These are phyloP conservation scores for Leptatherina wallacei DNA, from an alignment of 2,797 vertebrate species.

Conservation along the genomic window DNA sequence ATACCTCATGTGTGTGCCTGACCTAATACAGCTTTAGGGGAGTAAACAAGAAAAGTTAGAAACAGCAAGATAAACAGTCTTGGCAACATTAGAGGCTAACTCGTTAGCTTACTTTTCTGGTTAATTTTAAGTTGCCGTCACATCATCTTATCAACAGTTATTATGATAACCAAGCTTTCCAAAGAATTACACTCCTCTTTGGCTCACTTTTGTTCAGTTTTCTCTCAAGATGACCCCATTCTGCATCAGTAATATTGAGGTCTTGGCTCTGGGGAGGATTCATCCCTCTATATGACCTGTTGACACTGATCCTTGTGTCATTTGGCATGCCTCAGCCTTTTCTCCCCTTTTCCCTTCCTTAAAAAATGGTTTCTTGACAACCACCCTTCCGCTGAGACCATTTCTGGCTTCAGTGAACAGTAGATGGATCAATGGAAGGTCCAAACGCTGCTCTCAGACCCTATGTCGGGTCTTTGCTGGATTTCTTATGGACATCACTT, in stretches of 20 bases:
- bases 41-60: slow-evolving; percentile 1
- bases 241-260: background rate
- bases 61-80: slow-evolving; percentile 5
- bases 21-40: slow-evolving; percentile 13
- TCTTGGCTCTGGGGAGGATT: background rate
- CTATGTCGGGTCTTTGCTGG: background rate
- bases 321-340: background rate
- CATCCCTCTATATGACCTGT: background rate
- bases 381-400: background rate
- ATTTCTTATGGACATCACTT: background rate
- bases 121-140: background rate
- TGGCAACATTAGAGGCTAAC: background rate
- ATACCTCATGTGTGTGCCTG: slow-evolving; percentile 4
- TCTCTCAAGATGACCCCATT: background rate
- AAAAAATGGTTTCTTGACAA: background rate
- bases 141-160: background rate
- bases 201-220: background rate
- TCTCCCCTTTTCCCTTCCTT: background rate
- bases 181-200: background rate
- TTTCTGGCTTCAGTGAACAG: slow-evolving; percentile 2
- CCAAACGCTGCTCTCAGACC: background rate
- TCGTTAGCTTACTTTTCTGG: background rate
- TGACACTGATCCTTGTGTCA: background rate
- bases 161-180: background rate
- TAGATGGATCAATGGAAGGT: background rate